A percentile compares a stretch with the other conserved stretches of the same genome.
These are phyloP conservation scores for Neuroscelio doddi DNA, from an alignment of 2,888 invertebrate species.

Conservation along the genomic window DNA sequence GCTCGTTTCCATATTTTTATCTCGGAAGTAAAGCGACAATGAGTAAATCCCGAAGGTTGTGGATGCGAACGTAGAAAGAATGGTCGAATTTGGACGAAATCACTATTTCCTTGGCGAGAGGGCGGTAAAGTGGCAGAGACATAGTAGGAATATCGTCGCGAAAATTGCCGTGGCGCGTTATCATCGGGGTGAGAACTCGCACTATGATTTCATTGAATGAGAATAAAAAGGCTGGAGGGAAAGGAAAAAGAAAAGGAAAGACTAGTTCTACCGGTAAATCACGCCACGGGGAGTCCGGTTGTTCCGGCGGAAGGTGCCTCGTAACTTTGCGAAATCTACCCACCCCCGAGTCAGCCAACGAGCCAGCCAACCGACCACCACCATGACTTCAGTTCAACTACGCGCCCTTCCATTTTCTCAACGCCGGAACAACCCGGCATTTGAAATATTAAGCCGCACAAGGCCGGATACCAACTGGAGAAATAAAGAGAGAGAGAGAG, in stretches of 20 bases:
- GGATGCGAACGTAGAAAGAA: slow-evolving; percentile 34
- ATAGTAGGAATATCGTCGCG: slow-evolving; percentile 28
- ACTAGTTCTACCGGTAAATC: slow-evolving; percentile 45
- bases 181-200: slow-evolving; percentile 41
- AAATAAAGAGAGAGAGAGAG: slow-evolving; percentile 32
- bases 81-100: slow-evolving; percentile 34
- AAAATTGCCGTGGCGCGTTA: slow-evolving; percentile 41
- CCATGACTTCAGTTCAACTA: slow-evolving; percentile 35
- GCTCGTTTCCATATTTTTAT: slow-evolving; percentile 11
- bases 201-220: slow-evolving; percentile 46
- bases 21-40: slow-evolving; percentile 4
- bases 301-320: slow-evolving; percentile 47
- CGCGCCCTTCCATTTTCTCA: slow-evolving; percentile 65
- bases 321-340: slow-evolving; percentile 46
- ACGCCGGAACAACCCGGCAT: slow-evolving; percentile 66
- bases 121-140: slow-evolving; percentile 13
- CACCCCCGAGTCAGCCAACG: slow-evolving; percentile 35
- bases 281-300: slow-evolving; percentile 46
- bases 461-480: slow-evolving; percentile 57
- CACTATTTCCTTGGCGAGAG: slow-evolving; percentile 30
- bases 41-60: slow-evolving; percentile 36
- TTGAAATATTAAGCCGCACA: slow-evolving; percentile 67
- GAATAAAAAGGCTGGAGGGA: slow-evolving; percentile 44
- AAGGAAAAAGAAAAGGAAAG: slow-evolving; percentile 41
- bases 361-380: slow-evolving; percentile 43